Base-by-base conservation (phyloP, 1,140 invertebrate species). In the Drosophila elegans region DNA sequence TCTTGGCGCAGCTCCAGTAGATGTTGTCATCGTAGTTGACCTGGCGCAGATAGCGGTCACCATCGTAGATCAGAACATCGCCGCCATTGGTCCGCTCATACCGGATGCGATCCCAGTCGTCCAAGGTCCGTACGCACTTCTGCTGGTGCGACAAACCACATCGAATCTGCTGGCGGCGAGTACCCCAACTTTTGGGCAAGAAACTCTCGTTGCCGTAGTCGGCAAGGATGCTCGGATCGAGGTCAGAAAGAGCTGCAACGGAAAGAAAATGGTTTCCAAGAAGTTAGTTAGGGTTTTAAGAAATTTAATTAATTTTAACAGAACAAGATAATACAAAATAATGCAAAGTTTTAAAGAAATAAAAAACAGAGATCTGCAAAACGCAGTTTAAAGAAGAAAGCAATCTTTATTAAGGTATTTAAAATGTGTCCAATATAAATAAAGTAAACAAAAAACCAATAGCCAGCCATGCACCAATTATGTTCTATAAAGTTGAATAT, bases 171-270 rank as follows among this genome's bases (percentile, higher is more conserved):
- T 83, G 79, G 0, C 45, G 41, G 0, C 57, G 16, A 5, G 29
- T 13, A 11, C 63, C 59, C 1, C 4, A 25, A 4, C 54, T 32
- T 12, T 61, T 75, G 9, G 83, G 83, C 42, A 86, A 38, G 16
- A 86, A 86, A 7, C 84, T 89, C 16, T 86, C 83, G 39, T 86
- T 89, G 44, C 83, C 83, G 53, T 46, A 86, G n/a, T 77, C 60
- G 16, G 75, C 79, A 13, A 86, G 53, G 34, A 69, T 57, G 16
- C 60, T 60, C 0, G 84, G 60, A 74, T 77, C 55, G n/a, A 74
- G 36, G 2, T 41, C 42, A 25, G 39, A 11, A 0, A 75, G 48
- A 10, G 0, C 83, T 86, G 71, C 5, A 86, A 88, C 1, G 34
- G 2, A 42, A 1, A 36, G 2, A 56, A 44, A 42, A 38, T 6